Base-by-base conservation (phyloP, 2,113 vertebrate genomes). In the Carettochelys insculpta region DNA sequence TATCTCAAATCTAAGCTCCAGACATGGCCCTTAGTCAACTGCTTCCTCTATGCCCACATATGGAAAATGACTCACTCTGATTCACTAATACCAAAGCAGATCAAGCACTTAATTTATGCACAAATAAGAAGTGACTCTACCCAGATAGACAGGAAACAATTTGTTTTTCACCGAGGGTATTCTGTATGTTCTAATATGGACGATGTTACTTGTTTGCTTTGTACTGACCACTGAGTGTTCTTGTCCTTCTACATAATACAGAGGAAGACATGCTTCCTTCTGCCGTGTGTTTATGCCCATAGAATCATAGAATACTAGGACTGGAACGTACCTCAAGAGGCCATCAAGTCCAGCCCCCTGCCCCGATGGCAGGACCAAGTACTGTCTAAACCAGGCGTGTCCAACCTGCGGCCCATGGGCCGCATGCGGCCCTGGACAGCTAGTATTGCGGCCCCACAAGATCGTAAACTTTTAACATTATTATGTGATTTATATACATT, bases 51-150 rank as follows among this genome's bases (percentile, higher is more conserved):
- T 92, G 78, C 29, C 47, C 53, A 8, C 53, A 43, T 27, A 54
- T 3, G 76, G 65, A 82, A 91, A 88, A 83, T 1, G 2, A 61
- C 77, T 48, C 54, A 78, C 43, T 68, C 61, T 48, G 61, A 80
- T 24, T 80, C 73, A 76, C 0, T 8, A 90, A 93, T 86, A 79
- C 93, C 45, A 85, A 83, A 92, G 75, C 84, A 91, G 90, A 87
- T 77, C 65, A 41, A 85, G 76, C 50, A 53, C 25, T 34, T 88
- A 75, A 43, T 89, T 88, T 89, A 83, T 80, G 78, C 68, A 82
- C 20, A 34, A 56, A 31, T 6, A 48, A 90, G 90, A 68, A 6
- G 68, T 43, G 54, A 53, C 47, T 90, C 90, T 82, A 54, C 77
- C 53, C 54, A 41, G 85, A 34, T 47, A 51, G 86, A 79, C 10